These are phyloP conservation scores for Pachyrhynchus sulphureomaculatus DNA, from an alignment of 1,140 invertebrate species.

Conservation along the genomic window DNA sequence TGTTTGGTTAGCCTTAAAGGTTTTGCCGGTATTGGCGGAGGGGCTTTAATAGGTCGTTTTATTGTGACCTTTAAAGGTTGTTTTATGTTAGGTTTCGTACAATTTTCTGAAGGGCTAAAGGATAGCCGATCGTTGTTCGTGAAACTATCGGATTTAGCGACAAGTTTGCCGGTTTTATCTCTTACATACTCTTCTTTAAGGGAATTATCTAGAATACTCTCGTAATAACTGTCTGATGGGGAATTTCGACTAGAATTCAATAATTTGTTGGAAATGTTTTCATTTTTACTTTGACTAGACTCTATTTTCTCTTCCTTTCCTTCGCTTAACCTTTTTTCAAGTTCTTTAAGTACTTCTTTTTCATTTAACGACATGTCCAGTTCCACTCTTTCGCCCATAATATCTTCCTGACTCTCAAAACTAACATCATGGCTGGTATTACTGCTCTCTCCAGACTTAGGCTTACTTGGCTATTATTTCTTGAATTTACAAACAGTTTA, in stretches of 20 bases:
- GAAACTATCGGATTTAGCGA: conserved; percentile 45
- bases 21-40: conserved; percentile 48
- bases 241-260: conserved; percentile 35
- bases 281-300: conserved; percentile 35
- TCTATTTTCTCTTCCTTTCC: conserved; percentile 7
- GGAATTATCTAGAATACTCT: conserved; percentile 45
- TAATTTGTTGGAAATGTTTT: conserved; percentile 37
- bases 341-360: conserved; percentile 46
- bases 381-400: conserved; percentile 35
- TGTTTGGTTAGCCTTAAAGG: conserved; percentile 35
- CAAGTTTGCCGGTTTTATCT: conserved; percentile 38
- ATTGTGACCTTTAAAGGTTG: not conserved
- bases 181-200: conserved; percentile 43
- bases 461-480: conserved; percentile 29
- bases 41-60: conserved; percentile 44
- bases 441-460: conserved; percentile 16
- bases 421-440: conserved; percentile 13
- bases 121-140: conserved; percentile 30
- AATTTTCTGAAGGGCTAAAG: not conserved
- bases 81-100: conserved; percentile 1
- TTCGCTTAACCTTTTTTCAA: conserved; percentile 40
- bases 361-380: conserved; percentile 47
- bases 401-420: conserved; percentile 8
- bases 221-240: conserved; percentile 47
- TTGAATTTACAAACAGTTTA: conserved; percentile 35